Evolutionary conservation across 2,888 invertebrate species (phyloP).

Genomic region (Drosophila peninsularis): DNA sequence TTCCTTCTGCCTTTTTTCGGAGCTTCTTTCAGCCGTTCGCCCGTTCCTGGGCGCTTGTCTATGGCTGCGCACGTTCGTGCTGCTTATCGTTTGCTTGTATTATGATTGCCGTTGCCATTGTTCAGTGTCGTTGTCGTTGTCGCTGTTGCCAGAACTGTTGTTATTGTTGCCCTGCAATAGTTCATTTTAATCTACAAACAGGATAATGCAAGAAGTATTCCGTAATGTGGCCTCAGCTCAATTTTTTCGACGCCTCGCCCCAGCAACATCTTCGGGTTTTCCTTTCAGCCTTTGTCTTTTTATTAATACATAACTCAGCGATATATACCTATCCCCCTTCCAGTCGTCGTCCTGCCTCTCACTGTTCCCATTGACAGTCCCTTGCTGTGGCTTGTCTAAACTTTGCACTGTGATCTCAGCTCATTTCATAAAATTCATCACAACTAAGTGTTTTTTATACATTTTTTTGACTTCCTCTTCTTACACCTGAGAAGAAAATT

Average conservation of each 20-base stretch:
- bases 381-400: constrained; percentile 59
- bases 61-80: constrained; percentile 66
- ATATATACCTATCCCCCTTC: constrained; percentile 32
- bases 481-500: too few relatives aligned
- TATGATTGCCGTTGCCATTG: constrained; percentile 72
- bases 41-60: constrained; percentile 49
- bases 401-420: constrained; percentile 57
- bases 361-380: background rate
- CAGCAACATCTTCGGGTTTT: background rate
- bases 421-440: constrained; percentile 74
- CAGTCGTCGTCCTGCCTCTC: background rate
- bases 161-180: constrained; percentile 71
- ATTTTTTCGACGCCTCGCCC: constrained; percentile 40
- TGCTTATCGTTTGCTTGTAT: constrained; percentile 76
- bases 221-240: constrained; percentile 68
- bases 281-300: constrained; percentile 58
- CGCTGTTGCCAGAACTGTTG: constrained; percentile 21
- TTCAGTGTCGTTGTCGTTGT: constrained; percentile 52
- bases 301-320: constrained; percentile 62
- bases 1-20: constrained; percentile 10
- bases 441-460: constrained; percentile 63
- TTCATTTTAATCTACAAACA: constrained; percentile 80
- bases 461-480: too few relatives aligned
- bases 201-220: constrained; percentile 79
- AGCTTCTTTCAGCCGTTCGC: constrained; percentile 39